phyloP scores from a whole-genome alignment of 2,113 vertebrate genomes.

The Hoplias malabaricus region DNA sequence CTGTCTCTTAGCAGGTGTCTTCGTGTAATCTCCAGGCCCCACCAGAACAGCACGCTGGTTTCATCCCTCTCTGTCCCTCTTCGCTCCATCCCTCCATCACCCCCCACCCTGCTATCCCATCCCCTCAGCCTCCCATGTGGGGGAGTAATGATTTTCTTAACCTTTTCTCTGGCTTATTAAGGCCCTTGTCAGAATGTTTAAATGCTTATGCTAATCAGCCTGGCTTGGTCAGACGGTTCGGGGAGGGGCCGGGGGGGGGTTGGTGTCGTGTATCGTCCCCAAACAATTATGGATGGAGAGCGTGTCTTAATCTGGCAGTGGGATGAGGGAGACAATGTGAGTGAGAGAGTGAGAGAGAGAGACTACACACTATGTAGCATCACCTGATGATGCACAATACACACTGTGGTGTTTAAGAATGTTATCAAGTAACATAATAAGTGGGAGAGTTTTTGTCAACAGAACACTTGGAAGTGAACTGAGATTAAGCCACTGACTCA shows the following conservation, averaged over 20 bases:
- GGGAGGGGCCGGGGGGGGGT: neutral
- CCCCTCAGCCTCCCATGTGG: constrained; percentile 20
- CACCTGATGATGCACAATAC: too few species aligned
- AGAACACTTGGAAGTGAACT: too few species aligned
- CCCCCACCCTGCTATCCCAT: constrained; percentile 10
- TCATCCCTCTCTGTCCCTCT: constrained; percentile 37
- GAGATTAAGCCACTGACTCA: too few species aligned
- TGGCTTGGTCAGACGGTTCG: constrained; percentile 8
- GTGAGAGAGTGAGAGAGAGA: neutral
- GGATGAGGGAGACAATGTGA: neutral
- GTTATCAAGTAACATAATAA: too few species aligned
- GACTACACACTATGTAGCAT: neutral
- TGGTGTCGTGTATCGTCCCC: constrained; percentile 15
- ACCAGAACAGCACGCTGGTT: constrained; percentile 35
- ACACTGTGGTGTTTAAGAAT: too few species aligned
- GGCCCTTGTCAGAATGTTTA: constrained; percentile 64
- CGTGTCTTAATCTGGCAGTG: constrained; percentile 42
- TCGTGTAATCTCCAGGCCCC: constrained; percentile 57
- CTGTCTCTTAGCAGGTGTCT: constrained; percentile 62
- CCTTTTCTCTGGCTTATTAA: constrained; percentile 65
- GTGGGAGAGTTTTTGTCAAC: too few species aligned
- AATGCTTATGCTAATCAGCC: constrained; percentile 65
- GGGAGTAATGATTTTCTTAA: constrained; percentile 64
- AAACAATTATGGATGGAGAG: constrained; percentile 49
- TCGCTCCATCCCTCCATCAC: constrained; percentile 18